Base-by-base conservation (phyloP, 2,113 vertebrate species). In the Misgurnus anguillicaudatus region DNA sequence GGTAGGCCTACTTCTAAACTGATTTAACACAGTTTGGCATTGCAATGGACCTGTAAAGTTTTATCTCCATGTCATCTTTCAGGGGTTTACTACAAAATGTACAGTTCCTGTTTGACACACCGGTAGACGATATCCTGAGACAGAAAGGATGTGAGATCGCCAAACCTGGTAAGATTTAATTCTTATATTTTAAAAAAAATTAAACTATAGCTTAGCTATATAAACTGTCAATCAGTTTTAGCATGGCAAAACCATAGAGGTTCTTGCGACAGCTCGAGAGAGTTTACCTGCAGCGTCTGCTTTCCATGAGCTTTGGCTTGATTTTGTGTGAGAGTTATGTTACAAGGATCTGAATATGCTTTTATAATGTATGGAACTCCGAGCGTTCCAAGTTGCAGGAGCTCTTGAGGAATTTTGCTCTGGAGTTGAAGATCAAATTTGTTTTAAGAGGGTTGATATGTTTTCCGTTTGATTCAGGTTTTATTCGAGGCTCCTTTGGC, bases 41-140 rank as follows among this genome's bases (percentile, higher is more conserved):
- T 75, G 14, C 17, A 41, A 39, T 63, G 36, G 70, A 45, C 13
- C 24, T 17, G 24, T n/a, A 39, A 14, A 9, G 13, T 67, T 14
- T 79, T 64, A 19, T 6, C 65, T n/a, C 83, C 69, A 78, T 87
- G 58, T 84, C 60, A 24, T 80, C 69, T 80, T 84, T 42, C 91
- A 99, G 98, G 98, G 98, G 97, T 58, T 90, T 98, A 85, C 92
- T 99, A 80, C 97, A 99, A 92, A 97, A 96, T 71, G 89, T 98
- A 76, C 89, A 83, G 14, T 89, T 99, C 76, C 88, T 96, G 82
- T 98, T 99, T 87, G 95, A 95, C 63, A 94, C 92, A 9, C 88
- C 96, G 0, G 45, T 97, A 77, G 96, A 96, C 51, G 95, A 97
- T 9, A 67, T 98, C 84, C 93, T 99, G 9, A 89, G 78, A 82